Percentiles rank a stretch among this genome's conserved stretches.
These are phyloP conservation scores for Channallabes apus DNA, from an alignment of 2,797 vertebrate genomes.

Conservation along the genomic window DNA sequence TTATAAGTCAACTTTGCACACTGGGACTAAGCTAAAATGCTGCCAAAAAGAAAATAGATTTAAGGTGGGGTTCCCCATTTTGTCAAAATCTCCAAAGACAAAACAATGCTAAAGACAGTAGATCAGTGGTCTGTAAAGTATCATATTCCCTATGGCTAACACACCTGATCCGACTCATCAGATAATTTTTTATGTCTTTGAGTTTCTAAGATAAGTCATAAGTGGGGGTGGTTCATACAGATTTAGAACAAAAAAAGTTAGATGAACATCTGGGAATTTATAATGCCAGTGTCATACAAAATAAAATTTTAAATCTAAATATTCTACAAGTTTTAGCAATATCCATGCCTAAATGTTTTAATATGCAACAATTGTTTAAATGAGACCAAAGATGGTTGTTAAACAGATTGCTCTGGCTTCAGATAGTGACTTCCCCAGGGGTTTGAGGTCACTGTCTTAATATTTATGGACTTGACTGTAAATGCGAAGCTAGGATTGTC, in stretches of 20 bases:
- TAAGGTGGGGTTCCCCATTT: constrained; percentile 61
- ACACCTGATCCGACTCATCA: neutral
- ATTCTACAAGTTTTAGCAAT: neutral
- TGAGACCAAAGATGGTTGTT: too few species aligned
- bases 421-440: too few species aligned
- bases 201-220: neutral
- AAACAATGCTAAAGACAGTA: constrained; percentile 41
- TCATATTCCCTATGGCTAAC: neutral
- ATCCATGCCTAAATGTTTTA: too few species aligned
- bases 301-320: neutral
- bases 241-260: neutral
- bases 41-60: constrained; percentile 79
- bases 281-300: neutral
- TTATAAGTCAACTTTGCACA: constrained; percentile 74
- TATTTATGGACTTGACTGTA: neutral
- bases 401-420: too few species aligned
- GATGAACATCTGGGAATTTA: neutral
- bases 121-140: constrained; percentile 32
- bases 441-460: too few species aligned
- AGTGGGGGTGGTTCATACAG: neutral
- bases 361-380: too few species aligned
- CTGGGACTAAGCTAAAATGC: constrained; percentile 76
- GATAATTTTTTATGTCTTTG: neutral
- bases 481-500: neutral
- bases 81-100: constrained; percentile 47